Base-by-base conservation (phyloP, 2,888 invertebrate species). In the Torymus aiolomorphi region DNA sequence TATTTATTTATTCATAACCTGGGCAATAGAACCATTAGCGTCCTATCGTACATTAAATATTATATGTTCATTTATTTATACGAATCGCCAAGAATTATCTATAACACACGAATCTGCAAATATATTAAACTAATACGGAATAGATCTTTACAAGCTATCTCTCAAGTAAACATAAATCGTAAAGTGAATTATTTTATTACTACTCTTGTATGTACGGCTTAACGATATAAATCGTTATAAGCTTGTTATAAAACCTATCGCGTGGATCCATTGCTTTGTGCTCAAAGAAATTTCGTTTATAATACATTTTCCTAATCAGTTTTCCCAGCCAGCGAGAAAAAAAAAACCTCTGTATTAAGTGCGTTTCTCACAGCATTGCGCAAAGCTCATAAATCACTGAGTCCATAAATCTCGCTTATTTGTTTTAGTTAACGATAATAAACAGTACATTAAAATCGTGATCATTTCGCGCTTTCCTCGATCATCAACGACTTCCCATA, bases 341-440 rank as follows among this genome's bases (percentile, higher is more conserved):
- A 67, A 67, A 67, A 67, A 54, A 14, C 54, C 54, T 54, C 67
- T 61, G 14, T 20, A 67, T 20, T 54, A 67, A 5, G 10, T 24
- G 20, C n/a, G 24, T 18, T 24, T 14, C n/a, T 14, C 10, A 24
- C 52, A 24, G 18, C 14, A 67, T 67, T 54, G 4, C 67, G 54
- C 24, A 67, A 54, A 24, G 13, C 13, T 54, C 13, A 54, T 54
- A 67, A 67, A 54, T 54, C 24, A 24, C 24, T 14, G 3, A 54
- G 54, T 24, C 67, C n/a, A 24, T 67, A 54, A 54, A 54, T 67
- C 63, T 67, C 24, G 11, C 24, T 67, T 67, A 54, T 67, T 63
- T 24, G 24, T 67, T 67, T 67, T 54, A 67, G 52, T 24, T 24
- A 24, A 67, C 14, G n/a, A 67, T 54, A 67, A 67, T 49, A 16